Conservation (phyloP, 1,140 invertebrate species). For the Drosophila nannoptera region DNA sequence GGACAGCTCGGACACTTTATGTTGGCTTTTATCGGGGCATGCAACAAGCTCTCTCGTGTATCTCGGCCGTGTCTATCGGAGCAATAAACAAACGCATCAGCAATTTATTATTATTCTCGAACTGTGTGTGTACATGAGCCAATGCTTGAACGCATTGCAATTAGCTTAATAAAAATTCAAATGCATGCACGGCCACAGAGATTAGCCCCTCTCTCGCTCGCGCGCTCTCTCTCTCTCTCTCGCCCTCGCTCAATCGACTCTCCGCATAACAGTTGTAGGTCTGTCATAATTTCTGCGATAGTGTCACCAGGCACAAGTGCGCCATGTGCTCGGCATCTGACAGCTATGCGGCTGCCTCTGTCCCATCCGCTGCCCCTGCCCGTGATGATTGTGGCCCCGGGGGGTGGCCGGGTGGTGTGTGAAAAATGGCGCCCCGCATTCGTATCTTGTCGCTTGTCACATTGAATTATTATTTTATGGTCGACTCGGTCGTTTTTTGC, state of each 20-base stretch:
- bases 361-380: not conserved
- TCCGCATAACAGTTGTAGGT: conserved; percentile 52
- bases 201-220: conserved; percentile 31
- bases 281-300: conserved; percentile 71
- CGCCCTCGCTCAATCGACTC: not conserved
- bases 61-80: conserved; percentile 43
- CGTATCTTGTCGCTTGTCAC: conserved; percentile 72
- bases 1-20: conserved; percentile 51
- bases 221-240: not conserved
- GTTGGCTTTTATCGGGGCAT: conserved; percentile 62
- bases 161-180: conserved; percentile 74
- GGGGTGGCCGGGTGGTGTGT: conserved; percentile 39
- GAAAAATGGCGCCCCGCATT: conserved; percentile 68
- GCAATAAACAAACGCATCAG: conserved; percentile 58
- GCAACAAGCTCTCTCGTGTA: not conserved
- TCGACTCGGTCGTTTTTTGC: conserved; percentile 36
- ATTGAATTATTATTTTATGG: conserved; percentile 77
- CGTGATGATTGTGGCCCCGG: not conserved
- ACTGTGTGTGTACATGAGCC: conserved; percentile 45
- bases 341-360: conserved; percentile 7
- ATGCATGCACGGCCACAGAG: conserved; percentile 56
- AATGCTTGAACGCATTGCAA: conserved; percentile 55
- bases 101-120: conserved; percentile 47
- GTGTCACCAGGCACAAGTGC: conserved; percentile 57
- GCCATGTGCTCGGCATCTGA: conserved; percentile 39